phyloP scores from a whole-genome alignment of 2,797 vertebrate species.

The Eurystomus glaucurus region DNA sequence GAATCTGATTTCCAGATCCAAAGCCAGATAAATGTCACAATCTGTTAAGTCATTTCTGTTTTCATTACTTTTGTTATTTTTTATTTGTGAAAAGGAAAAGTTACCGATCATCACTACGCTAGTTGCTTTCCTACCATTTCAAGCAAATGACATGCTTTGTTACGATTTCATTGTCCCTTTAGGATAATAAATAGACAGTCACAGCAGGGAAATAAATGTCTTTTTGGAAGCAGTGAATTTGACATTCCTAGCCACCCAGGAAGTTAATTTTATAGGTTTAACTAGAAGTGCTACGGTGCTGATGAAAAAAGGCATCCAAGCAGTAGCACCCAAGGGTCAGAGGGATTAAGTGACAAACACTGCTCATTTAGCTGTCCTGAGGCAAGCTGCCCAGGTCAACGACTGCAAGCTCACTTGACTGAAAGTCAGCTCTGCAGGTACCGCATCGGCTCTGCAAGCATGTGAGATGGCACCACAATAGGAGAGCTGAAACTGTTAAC shows the following conservation, averaged over 20 bases:
- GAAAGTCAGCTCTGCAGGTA: neutral
- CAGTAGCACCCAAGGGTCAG: neutral
- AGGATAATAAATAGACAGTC: neutral
- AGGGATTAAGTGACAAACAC: neutral
- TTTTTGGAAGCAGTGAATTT: neutral
- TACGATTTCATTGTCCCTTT: neutral
- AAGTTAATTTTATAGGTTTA: neutral
- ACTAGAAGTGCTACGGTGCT: neutral
- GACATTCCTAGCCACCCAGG: neutral
- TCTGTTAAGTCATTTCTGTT: neutral
- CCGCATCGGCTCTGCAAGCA: neutral
- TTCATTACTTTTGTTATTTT: neutral
- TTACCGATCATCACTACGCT: neutral
- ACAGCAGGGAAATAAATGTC: neutral
- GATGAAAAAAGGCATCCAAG: neutral
- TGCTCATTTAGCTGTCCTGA: neutral
- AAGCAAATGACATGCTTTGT: neutral
- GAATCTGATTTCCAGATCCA: neutral
- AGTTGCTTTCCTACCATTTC: neutral
- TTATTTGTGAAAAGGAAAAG: neutral
- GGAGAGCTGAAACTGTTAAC: neutral
- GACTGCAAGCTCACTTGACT: neutral
- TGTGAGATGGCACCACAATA: accelerated
- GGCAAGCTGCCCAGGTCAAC: neutral
- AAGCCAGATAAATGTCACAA: neutral